Conservation (phyloP, 1,140 invertebrate species). For the Orchesella cincta region DNA sequence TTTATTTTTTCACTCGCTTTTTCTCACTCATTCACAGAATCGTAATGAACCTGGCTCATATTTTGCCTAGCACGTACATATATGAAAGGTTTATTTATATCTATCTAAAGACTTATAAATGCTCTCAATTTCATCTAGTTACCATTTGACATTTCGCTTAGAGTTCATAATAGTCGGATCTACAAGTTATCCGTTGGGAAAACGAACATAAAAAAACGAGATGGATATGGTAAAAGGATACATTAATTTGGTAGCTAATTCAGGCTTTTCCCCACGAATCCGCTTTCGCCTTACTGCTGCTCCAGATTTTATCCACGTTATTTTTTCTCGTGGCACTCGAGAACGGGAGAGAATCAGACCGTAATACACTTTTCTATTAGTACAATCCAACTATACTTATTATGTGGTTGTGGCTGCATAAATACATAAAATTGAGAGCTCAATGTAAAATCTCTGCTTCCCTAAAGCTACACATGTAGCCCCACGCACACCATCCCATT, state of each 20-base stretch:
- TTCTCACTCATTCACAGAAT: too few species aligned
- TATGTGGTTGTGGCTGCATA: background rate
- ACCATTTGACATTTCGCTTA: slow-evolving; percentile 13
- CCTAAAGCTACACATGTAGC: slow-evolving; percentile 24
- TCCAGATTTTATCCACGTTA: slow-evolving; percentile 20
- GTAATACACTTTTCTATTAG: too few species aligned
- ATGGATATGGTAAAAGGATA: slow-evolving; percentile 17
- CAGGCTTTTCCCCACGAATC: slow-evolving; percentile 19
- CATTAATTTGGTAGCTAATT: slow-evolving; percentile 13
- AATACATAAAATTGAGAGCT: background rate
- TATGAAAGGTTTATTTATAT: too few species aligned
- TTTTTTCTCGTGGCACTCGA: background rate
- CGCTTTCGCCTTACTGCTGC: slow-evolving; percentile 8
- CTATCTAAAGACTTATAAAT: background rate
- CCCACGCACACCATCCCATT: slow-evolving; percentile 7
- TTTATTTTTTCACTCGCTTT: too few species aligned
- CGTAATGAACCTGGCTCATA: background rate
- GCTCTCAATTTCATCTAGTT: slow-evolving; percentile 9
- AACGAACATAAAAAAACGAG: slow-evolving; percentile 1
- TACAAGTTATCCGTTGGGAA: slow-evolving; percentile 27
- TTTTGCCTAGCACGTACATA: too few species aligned
- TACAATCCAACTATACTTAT: too few species aligned
- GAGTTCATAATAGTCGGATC: background rate
- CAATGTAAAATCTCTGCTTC: slow-evolving; percentile 5
- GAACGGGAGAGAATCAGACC: too few species aligned